phyloP scores from a whole-genome alignment of 1,140 invertebrate genomes.

The Brachionus manjavacas region DNA sequence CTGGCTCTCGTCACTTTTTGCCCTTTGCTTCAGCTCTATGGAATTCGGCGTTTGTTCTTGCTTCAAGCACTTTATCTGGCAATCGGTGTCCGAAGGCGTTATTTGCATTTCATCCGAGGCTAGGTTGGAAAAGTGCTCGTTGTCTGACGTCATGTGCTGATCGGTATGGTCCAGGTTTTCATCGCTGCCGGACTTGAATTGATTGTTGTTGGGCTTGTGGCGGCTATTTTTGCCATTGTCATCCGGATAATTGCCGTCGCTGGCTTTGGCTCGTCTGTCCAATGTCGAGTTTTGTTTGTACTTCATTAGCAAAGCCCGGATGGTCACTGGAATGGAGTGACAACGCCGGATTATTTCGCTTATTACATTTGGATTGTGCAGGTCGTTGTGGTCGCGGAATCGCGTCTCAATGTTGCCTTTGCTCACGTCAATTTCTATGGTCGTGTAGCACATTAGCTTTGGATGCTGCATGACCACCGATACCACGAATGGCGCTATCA shows the following conservation, averaged over 20 bases:
- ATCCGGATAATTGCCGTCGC: background rate
- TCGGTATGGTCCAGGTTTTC: background rate
- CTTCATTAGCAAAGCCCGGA: constrained; percentile 9
- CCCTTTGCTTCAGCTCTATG: background rate
- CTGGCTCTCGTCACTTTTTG: background rate
- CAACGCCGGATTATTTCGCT: constrained; percentile 16
- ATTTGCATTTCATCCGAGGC: background rate
- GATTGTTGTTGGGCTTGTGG: background rate
- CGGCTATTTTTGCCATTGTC: constrained; percentile 12
- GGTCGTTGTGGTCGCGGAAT: constrained; percentile 16
- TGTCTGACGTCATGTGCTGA: background rate
- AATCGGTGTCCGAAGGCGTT: background rate
- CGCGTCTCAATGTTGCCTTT: constrained; percentile 2
- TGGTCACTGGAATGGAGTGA: constrained; percentile 14
- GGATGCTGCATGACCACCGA: constrained; percentile 31
- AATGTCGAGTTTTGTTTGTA: constrained; percentile 16
- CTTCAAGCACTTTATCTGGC: background rate
- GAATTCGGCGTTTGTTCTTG: background rate
- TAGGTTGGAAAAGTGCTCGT: background rate
- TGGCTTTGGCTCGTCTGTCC: background rate
- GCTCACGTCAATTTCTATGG: constrained; percentile 14
- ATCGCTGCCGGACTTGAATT: background rate
- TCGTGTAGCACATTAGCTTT: constrained; percentile 1
- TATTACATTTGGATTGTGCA: constrained; percentile 9
- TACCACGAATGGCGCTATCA: background rate